These are phyloP conservation scores for Trichomalopsis sarcophagae DNA, from an alignment of 1,140 invertebrate genomes.

Conservation along the genomic window DNA sequence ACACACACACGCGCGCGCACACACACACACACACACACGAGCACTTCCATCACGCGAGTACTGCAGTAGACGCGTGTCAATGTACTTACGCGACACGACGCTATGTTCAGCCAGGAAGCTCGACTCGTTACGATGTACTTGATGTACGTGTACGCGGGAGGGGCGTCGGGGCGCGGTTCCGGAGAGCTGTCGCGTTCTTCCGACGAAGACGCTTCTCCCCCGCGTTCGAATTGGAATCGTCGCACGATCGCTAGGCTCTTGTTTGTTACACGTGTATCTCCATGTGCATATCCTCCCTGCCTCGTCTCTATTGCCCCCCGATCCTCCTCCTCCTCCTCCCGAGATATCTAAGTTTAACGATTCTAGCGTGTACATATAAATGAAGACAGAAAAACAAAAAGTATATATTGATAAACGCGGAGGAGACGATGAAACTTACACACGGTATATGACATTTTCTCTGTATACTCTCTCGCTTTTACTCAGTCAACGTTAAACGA, in stretches of 20 bases:
- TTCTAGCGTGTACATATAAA: slow-evolving; percentile 45
- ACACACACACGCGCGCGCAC: no score
- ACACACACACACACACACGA: no score
- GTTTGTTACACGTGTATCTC: slow-evolving; percentile 21
- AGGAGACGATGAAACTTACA: slow-evolving; percentile 13
- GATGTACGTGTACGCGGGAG: no score
- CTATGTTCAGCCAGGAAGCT: no score
- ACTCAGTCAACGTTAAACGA: background rate
- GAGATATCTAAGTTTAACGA: slow-evolving; percentile 39
- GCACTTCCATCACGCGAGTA: no score
- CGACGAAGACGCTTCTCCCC: background rate
- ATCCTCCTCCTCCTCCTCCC: background rate
- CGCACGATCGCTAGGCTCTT: slow-evolving; percentile 11
- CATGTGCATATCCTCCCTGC: slow-evolving; percentile 26
- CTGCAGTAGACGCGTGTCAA: background rate
- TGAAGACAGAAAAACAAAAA: slow-evolving; percentile 1
- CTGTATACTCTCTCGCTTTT: slow-evolving; percentile 29
- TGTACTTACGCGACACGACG: background rate
- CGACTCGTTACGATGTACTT: no score
- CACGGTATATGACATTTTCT: slow-evolving; percentile 17
- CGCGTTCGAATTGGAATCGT: background rate
- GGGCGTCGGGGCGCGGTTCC: no score
- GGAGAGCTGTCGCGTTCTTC: no score
- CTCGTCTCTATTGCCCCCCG: background rate
- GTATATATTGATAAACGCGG: slow-evolving; percentile 33